Percentiles rank a stretch among this genome's conserved stretches.
These are phyloP conservation scores for Hypocryptadius cinnamomeus DNA, from an alignment of 2,113 vertebrate species.

Conservation along the genomic window DNA sequence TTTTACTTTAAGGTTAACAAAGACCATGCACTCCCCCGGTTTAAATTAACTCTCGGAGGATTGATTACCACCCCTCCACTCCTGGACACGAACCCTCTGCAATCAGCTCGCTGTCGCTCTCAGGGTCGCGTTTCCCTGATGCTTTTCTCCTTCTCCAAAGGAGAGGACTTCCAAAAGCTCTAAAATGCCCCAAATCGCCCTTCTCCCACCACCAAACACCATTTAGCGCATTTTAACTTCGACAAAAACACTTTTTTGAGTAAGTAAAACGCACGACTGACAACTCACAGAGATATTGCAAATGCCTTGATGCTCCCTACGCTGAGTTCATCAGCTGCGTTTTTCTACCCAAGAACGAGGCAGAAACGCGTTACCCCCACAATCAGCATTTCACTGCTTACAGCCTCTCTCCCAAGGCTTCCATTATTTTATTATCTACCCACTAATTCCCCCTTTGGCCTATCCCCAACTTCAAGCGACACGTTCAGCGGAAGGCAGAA, in stretches of 20 bases:
- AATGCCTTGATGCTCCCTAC: not conserved
- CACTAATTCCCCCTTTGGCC: not conserved
- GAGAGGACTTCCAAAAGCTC: not conserved
- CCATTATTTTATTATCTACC: not conserved
- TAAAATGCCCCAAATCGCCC: not conserved
- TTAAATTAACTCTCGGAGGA: not conserved
- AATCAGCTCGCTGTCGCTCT: not conserved
- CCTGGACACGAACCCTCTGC: not conserved
- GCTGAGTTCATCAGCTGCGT: not conserved
- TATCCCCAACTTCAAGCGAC: not conserved
- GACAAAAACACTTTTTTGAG: not conserved
- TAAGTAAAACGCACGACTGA: not conserved
- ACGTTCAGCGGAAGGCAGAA: rapidly evolving
- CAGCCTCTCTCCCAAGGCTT: not conserved
- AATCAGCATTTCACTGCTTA: not conserved
- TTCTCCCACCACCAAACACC: not conserved
- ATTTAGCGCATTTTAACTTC: not conserved
- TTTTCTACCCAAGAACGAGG: not conserved
- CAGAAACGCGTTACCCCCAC: not conserved
- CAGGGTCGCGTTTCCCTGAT: rapidly evolving
- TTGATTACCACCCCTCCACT: not conserved
- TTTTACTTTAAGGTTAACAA: not conserved
- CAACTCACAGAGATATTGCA: not conserved
- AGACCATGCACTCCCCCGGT: not conserved
- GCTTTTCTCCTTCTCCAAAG: not conserved